Percentiles rank a stretch among this genome's conserved stretches.
phyloP scores from a whole-genome alignment of 2,888 invertebrate species.

The Spodoptera exigua region DNA sequence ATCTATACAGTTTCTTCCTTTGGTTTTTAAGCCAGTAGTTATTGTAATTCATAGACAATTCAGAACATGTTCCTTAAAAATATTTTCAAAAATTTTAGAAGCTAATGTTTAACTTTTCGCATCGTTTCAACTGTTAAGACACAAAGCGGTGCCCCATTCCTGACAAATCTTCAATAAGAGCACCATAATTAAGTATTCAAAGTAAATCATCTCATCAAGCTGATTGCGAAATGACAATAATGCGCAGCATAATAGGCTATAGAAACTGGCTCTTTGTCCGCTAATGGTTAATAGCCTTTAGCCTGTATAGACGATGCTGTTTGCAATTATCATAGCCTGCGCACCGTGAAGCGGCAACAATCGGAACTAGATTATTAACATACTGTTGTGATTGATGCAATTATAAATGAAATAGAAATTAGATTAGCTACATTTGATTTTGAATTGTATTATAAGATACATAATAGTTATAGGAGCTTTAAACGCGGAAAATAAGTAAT shows the following conservation, averaged over 20 bases:
- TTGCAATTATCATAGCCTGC: conserved; percentile 56
- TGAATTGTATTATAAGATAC: too few species aligned
- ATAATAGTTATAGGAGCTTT: too few species aligned
- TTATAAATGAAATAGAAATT: conserved; percentile 46
- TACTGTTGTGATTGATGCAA: conserved; percentile 55
- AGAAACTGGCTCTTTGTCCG: conserved; percentile 50
- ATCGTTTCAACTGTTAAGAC: too few species aligned
- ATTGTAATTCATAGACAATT: too few species aligned
- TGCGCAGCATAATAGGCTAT: conserved; percentile 44
- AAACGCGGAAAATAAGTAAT: too few species aligned
- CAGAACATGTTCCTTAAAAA: too few species aligned
- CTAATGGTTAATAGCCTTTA: conserved; percentile 54
- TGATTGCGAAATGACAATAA: conserved; percentile 49
- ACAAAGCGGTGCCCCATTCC: conserved; percentile 6
- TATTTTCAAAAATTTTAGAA: too few species aligned
- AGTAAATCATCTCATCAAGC: conserved; percentile 51
- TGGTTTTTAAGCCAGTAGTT: too few species aligned
- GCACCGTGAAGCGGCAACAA: conserved; percentile 62
- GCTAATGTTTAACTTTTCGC: too few species aligned
- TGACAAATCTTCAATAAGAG: conserved; percentile 23
- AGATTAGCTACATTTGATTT: conserved; percentile 25
- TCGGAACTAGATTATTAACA: conserved; percentile 60
- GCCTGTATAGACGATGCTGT: conserved; percentile 40
- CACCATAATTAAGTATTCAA: conserved; percentile 45
- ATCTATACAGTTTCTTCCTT: too few species aligned